Evolutionary conservation across 2,888 invertebrate genomes (phyloP).

Genomic region (Scaptomyza flava): DNA sequence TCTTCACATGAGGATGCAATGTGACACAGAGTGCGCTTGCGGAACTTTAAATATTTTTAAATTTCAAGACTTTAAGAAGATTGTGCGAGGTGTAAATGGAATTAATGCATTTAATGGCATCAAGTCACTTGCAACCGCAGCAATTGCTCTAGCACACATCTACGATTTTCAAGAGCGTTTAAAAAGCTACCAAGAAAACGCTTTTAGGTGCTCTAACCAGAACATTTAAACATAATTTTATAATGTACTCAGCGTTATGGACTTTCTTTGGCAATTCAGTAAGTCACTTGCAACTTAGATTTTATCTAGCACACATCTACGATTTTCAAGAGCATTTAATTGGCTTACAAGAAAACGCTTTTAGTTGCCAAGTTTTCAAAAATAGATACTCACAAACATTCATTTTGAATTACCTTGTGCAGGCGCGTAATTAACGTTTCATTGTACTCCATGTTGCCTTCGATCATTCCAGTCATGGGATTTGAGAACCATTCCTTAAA

Average conservation of each 20-base stretch:
- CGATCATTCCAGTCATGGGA: constrained; percentile 98
- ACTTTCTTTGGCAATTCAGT: constrained; percentile 13
- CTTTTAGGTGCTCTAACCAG: constrained; percentile 54
- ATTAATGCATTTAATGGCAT: constrained; percentile 14
- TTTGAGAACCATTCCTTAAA: constrained; percentile 99
- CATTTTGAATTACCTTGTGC: constrained; percentile 89
- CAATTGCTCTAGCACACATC: constrained; percentile 54
- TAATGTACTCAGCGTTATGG: constrained; percentile 49
- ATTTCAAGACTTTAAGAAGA: neutral
- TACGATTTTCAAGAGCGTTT: constrained; percentile 66
- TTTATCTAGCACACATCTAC: constrained; percentile 69
- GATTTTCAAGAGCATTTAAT: constrained; percentile 67
- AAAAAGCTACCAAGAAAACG: constrained; percentile 58
- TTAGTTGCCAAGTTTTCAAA: constrained; percentile 50
- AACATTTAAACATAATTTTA: neutral
- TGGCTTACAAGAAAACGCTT: constrained; percentile 70
- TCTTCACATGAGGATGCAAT: constrained; percentile 54
- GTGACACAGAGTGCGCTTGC: constrained; percentile 76
- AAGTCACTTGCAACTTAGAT: constrained; percentile 62
- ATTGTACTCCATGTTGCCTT: constrained; percentile 96
- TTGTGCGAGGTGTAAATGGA: constrained; percentile 50
- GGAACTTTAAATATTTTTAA: neutral
- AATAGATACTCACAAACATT: constrained; percentile 35
- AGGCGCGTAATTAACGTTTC: constrained; percentile 94
- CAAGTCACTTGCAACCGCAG: constrained; percentile 40